These are phyloP conservation scores for Siphamia tubifer DNA, from an alignment of 2,113 vertebrate species.

Conservation along the genomic window DNA sequence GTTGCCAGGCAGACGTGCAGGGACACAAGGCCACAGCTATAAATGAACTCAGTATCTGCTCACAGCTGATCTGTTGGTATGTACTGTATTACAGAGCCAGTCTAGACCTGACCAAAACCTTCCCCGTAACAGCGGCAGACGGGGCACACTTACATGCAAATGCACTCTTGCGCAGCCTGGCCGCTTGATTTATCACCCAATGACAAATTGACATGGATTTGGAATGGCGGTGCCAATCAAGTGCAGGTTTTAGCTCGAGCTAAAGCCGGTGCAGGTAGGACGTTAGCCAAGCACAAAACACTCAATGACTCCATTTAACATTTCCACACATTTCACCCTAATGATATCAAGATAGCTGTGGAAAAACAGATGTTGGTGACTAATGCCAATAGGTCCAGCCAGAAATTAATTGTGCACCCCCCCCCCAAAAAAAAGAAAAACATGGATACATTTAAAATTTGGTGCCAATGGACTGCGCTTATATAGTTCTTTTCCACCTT, in stretches of 20 bases:
- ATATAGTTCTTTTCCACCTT: too few relatives aligned
- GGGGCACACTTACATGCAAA: conserved; percentile 15
- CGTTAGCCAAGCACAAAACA: background rate
- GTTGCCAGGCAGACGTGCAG: conserved; percentile 84
- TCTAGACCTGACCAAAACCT: conserved; percentile 80
- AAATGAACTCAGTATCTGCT: conserved; percentile 82
- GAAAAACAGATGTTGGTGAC: background rate
- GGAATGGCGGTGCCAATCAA: conserved; percentile 2
- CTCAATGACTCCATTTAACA: background rate
- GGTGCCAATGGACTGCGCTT: too few relatives aligned
- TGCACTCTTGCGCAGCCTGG: conserved; percentile 5
- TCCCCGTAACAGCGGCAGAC: conserved; percentile 65
- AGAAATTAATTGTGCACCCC: too few relatives aligned
- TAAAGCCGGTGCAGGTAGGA: conserved; percentile 5
- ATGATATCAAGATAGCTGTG: too few relatives aligned
- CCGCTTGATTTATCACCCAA: conserved; percentile 25
- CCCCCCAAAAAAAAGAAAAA: too few relatives aligned
- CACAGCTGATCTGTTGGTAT: conserved; percentile 83
- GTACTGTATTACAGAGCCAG: conserved; percentile 82
- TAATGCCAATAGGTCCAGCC: background rate
- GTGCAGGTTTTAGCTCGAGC: background rate
- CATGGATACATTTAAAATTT: background rate
- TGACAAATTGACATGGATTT: conserved; percentile 34
- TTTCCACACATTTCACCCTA: too few relatives aligned
- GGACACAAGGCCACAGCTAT: conserved; percentile 82